Evolutionary conservation across 2,797 vertebrate genomes (phyloP).

Genomic region (Gallinago solitaria): DNA sequence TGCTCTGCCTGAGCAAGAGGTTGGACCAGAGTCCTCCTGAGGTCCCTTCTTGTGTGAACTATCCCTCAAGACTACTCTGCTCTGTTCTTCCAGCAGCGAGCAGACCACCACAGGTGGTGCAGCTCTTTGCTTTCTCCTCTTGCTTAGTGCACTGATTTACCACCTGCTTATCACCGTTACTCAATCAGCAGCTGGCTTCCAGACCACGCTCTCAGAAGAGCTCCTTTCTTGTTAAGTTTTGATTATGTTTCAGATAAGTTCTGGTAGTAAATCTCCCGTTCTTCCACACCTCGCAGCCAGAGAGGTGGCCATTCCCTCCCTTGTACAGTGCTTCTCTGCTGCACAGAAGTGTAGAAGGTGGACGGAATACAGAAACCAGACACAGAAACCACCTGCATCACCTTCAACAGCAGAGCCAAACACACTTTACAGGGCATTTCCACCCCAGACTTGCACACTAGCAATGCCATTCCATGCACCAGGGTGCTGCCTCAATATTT

Average conservation of each 20-base stretch:
- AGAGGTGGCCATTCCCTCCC: not conserved
- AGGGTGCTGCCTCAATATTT: not conserved
- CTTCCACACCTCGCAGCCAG: not conserved
- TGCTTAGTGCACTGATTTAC: not conserved
- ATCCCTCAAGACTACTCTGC: not conserved
- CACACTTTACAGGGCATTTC: not conserved
- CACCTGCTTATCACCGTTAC: not conserved
- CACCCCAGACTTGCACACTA: not conserved
- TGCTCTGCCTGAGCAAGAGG: not conserved
- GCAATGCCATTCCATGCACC: not conserved
- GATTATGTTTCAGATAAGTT: not conserved
- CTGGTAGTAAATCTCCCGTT: not conserved
- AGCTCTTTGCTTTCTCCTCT: not conserved
- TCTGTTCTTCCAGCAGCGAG: not conserved
- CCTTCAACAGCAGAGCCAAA: not conserved
- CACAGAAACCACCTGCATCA: not conserved
- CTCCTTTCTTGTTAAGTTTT: not conserved
- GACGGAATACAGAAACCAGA: no score
- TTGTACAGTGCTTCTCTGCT: not conserved
- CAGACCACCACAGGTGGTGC: not conserved
- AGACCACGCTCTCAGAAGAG: not conserved
- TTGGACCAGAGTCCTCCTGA: fast-evolving
- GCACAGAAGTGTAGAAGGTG: not conserved
- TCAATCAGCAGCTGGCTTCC: not conserved
- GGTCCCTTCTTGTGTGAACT: not conserved